phyloP scores from a whole-genome alignment of 1,140 invertebrate species.

The Choristoneura fumiferana region DNA sequence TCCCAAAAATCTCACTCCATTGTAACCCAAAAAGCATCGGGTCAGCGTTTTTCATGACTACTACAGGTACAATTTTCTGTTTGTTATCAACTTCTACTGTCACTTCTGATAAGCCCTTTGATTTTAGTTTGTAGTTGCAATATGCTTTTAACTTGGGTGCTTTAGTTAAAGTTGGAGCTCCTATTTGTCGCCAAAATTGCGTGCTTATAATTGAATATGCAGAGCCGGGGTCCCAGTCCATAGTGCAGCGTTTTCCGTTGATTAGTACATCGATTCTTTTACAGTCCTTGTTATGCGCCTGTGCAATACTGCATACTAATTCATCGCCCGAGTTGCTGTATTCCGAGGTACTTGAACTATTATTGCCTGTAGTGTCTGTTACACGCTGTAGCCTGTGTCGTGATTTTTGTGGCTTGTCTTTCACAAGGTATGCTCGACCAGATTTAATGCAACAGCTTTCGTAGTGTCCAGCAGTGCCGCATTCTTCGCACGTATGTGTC shows the following conservation, averaged over 20 bases:
- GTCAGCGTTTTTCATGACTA: constrained; percentile 21
- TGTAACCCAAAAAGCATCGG: constrained; percentile 22
- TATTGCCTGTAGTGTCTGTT: neutral
- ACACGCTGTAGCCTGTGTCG: neutral
- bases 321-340: neutral
- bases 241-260: constrained; percentile 10
- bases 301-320: neutral
- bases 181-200: constrained; percentile 19
- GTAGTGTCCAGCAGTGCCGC: too few species aligned
- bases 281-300: neutral
- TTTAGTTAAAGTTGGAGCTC: constrained; percentile 4
- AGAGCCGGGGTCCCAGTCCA: constrained; percentile 22
- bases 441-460: neutral
- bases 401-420: neutral
- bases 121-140: constrained; percentile 18
- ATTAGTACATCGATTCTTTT: constrained; percentile 4
- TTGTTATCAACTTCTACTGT: constrained; percentile 14
- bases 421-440: neutral
- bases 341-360: neutral
- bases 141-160: constrained; percentile 21
- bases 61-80: constrained; percentile 15
- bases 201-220: constrained; percentile 22
- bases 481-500: too few species aligned
- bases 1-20: constrained; percentile 20
- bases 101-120: constrained; percentile 11